Evolutionary conservation across 1,140 invertebrate genomes (phyloP).

Genomic region (Musca domestica): DNA sequence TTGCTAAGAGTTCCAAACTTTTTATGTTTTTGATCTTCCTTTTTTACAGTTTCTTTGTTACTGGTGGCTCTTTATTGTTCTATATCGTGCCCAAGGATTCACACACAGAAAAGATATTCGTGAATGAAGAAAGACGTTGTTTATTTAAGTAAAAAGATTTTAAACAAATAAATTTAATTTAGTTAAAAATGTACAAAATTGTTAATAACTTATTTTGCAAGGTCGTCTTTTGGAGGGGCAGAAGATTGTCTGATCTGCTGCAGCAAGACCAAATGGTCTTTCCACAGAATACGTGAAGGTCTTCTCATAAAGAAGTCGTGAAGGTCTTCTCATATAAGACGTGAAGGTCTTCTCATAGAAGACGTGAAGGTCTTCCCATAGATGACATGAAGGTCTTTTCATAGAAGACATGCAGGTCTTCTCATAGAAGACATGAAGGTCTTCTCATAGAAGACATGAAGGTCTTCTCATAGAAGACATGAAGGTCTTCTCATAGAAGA

Average conservation of each 20-base stretch:
- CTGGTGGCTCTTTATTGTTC: constrained; percentile 43
- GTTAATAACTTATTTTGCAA: neutral
- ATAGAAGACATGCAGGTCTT: no score
- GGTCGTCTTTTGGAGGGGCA: no score
- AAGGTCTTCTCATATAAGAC: no score
- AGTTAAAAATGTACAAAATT: neutral
- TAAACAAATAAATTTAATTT: neutral
- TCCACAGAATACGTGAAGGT: no score
- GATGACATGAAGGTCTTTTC: no score
- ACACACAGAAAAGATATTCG: constrained; percentile 40
- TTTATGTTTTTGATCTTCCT: neutral
- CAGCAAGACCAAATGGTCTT: neutral
- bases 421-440: no score
- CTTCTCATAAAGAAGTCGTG: no score
- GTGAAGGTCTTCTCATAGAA: no score
- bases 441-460: no score
- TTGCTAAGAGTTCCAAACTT: neutral
- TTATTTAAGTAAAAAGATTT: neutral
- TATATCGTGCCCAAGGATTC: constrained; percentile 45
- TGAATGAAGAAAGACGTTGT: constrained; percentile 35
- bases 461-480: no score
- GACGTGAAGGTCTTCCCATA: neutral
- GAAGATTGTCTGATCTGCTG: neutral
- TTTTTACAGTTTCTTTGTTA: constrained; percentile 40
- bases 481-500: no score